phyloP scores from a whole-genome alignment of 2,113 vertebrate genomes.

The Saccopteryx bilineata region DNA sequence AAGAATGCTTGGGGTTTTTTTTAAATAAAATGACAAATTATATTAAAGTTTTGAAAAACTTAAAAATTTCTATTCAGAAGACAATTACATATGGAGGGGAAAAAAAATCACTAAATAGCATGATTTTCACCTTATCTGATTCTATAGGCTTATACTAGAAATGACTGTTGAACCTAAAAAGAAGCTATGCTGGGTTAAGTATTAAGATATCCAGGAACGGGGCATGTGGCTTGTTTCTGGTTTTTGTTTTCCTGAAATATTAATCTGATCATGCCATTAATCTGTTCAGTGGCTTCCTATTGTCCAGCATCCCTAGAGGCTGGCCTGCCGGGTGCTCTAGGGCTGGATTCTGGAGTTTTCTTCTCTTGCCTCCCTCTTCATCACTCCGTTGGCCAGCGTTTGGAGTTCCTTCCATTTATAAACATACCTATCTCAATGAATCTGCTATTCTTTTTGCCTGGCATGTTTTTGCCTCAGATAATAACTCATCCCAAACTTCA shows the following conservation, averaged over 20 bases:
- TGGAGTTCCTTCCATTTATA: not conserved
- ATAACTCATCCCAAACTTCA: not conserved
- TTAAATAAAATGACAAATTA: not conserved
- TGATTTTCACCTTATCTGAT: not conserved
- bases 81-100: not conserved
- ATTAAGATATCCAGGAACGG: not conserved
- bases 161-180: not conserved
- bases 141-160: not conserved
- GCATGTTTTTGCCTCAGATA: not conserved
- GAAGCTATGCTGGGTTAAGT: not conserved
- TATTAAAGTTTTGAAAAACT: not conserved
- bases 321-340: not conserved
- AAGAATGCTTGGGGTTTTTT: not conserved
- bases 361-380: no score
- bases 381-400: not conserved
- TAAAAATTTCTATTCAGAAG: not conserved
- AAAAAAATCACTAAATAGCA: not conserved
- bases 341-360: not conserved
- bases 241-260: constrained; percentile 22
- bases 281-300: not conserved
- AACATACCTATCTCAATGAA: not conserved
- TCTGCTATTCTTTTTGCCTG: not conserved
- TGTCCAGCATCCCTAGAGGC: not conserved
- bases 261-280: not conserved
- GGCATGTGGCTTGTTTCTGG: not conserved